Conservation (phyloP, 2,113 vertebrate genomes). For the Cheirogaleus medius region DNA sequence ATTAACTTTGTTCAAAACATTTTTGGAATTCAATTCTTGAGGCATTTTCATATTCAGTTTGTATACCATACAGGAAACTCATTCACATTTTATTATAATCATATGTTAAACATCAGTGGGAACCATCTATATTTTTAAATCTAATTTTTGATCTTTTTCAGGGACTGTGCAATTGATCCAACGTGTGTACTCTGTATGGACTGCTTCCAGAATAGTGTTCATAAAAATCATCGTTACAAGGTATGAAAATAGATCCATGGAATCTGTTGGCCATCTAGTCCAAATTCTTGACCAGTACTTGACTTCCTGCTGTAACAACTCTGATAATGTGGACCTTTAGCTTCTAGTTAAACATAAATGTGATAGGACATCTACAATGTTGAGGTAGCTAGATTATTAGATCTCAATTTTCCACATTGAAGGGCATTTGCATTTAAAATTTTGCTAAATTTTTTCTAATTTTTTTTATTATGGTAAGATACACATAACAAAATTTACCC, state of each 20-base stretch:
- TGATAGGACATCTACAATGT: not conserved
- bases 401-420: not conserved
- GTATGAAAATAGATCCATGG: conserved; percentile 81
- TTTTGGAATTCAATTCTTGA: conserved; percentile 8
- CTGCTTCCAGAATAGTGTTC: conserved; percentile 98
- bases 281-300: not conserved
- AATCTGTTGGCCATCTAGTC: not conserved
- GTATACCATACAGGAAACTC: not conserved
- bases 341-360: not conserved
- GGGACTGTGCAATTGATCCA: conserved; percentile 99
- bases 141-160: conserved; percentile 84
- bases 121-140: conserved; percentile 51
- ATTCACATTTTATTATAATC: conserved; percentile 22
- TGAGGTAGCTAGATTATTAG: not conserved
- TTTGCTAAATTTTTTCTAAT: too few relatives aligned
- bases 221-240: conserved; percentile 98
- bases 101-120: not conserved
- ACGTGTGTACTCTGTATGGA: conserved; percentile 99
- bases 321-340: conserved; percentile 10
- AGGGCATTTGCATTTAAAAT: not conserved
- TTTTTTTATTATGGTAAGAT: not conserved
- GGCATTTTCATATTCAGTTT: conserved; percentile 33
- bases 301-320: not conserved
- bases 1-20: not conserved
- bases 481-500: too few relatives aligned